Percentiles rank a stretch among this genome's conserved stretches.
phyloP scores from a whole-genome alignment of 64 coral and sea anemone genomes.

The Hydrozoanthus tunicans region DNA sequence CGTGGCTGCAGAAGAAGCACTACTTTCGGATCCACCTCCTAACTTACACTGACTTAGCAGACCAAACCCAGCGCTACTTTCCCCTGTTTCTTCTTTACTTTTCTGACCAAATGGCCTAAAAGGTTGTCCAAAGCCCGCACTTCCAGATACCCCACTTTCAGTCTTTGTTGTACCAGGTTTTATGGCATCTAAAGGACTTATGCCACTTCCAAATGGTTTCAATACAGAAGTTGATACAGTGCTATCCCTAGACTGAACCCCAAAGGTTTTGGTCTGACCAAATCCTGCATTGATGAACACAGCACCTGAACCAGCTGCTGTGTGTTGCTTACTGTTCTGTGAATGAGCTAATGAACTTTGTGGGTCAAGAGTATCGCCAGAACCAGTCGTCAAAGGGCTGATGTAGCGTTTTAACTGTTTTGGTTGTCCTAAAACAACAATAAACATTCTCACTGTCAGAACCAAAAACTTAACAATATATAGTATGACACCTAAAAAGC shows the following conservation, averaged over 20 bases:
- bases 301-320: neutral
- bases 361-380: neutral
- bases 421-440: too few species aligned
- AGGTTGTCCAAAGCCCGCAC: neutral
- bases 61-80: neutral
- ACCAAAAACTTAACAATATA: too few species aligned
- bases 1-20: neutral
- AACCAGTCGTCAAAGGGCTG: conserved; percentile 20
- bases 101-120: conserved; percentile 6
- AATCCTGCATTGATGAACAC: neutral
- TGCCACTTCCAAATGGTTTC: neutral
- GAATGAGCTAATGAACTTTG: neutral
- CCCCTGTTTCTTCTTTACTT: neutral
- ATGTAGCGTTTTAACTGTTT: conserved; percentile 1
- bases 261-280: conserved; percentile 28
- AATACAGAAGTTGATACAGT: neutral
- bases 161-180: neutral
- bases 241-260: neutral
- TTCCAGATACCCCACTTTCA: neutral
- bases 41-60: neutral
- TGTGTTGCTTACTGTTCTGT: neutral
- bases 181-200: neutral
- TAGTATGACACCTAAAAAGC: too few species aligned
- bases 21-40: neutral
- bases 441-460: too few species aligned